Evolutionary conservation across 2,797 vertebrate species (phyloP).

Genomic region (Mormyrops attenuatus): DNA sequence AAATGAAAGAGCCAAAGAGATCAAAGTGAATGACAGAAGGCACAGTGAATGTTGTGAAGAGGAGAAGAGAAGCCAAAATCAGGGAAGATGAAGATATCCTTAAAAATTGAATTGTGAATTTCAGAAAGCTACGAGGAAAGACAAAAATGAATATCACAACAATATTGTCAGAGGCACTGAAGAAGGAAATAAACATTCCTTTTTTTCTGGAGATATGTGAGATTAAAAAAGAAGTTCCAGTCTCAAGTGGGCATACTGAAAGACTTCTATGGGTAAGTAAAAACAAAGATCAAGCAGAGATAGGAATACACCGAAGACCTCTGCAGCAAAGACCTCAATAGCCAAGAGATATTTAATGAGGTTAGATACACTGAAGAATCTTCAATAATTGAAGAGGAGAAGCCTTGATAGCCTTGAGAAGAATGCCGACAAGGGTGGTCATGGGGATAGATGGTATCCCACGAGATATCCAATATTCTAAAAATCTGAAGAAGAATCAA

Average conservation of each 20-base stretch:
- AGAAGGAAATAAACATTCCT: background rate
- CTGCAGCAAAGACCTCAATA: background rate
- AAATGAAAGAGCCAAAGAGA: background rate
- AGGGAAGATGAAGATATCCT: background rate
- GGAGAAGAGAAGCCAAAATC: background rate
- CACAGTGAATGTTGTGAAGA: background rate
- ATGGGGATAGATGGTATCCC: background rate
- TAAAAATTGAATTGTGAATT: background rate
- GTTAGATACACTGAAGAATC: background rate
- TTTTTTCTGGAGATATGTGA: background rate
- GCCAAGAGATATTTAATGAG: background rate
- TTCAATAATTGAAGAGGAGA: background rate
- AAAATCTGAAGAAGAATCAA: background rate
- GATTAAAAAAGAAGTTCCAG: background rate
- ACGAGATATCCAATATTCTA: background rate
- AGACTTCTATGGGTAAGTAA: background rate
- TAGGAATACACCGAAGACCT: background rate
- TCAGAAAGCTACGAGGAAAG: background rate
- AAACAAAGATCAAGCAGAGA: background rate
- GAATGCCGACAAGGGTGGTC: background rate
- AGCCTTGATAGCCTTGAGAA: background rate
- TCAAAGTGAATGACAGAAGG: background rate
- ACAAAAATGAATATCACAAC: background rate
- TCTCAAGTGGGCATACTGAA: background rate
- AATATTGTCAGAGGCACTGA: background rate